Evolutionary conservation across 2,888 invertebrate species (phyloP), one percentile per base, ranked within the genome.

Genomic region (Ametastegia equiseti): DNA sequence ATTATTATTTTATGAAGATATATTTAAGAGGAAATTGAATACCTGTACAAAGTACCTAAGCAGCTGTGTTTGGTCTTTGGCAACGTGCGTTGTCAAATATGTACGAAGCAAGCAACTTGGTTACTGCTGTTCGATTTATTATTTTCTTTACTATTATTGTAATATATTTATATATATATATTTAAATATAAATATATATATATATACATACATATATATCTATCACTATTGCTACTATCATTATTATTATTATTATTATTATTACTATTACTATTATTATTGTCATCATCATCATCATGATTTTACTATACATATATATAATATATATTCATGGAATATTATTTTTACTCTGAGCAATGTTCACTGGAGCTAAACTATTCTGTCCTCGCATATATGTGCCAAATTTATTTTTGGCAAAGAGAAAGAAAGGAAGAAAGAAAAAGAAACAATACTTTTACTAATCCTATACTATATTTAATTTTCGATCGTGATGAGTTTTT

Each of bases 101-200:
- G 81, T 82, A 82, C 65, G 67, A 83, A 82, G 83, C 83, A 83
- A 82, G 84, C 83, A 85, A 83, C 86, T 86, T 83, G 81, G 82
- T 86, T 86, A 83, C 84, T 85, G 84, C 85, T 84, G 84, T 84
- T 88, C 82, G 82, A 83, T 84, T 86, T 84, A 75, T 75, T 75
- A 54, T 65, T 78, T 75, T 86, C 86, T 86, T 86, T 85, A 83
- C 83, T 82, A 81, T 83, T 85, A 85, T 84, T 87, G 86, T 88
- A 88, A 86, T 85, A 88, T 88, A 88, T 87, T 87, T 88, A 88
- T 87, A 86, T 84, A 85, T 84, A 84, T 83, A 83, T 78, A 85
- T 84, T 84, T 73, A 83, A 75, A 81, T 83, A 82, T 84, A 83
- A 82, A 57, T 30, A 78, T 42, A 36, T 33, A 19, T 65, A 45